Evolutionary conservation across 1,140 invertebrate genomes (phyloP).

Genomic region (Halictus rubicundus): DNA sequence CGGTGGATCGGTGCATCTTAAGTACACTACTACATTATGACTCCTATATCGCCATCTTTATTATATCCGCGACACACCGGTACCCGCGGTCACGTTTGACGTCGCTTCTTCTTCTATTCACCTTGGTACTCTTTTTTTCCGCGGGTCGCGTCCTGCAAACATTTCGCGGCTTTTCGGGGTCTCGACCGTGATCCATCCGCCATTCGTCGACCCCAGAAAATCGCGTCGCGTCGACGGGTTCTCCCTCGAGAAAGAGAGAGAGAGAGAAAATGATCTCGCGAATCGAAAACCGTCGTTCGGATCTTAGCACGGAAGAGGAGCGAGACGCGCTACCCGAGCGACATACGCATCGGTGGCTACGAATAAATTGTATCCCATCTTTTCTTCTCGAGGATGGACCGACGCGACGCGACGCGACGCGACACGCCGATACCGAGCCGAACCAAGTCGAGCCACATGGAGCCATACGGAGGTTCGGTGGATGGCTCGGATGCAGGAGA

Average conservation of each 20-base stretch:
- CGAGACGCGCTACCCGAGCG: slow-evolving; percentile 61
- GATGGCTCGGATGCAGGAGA: slow-evolving; percentile 57
- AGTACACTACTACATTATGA: slow-evolving; percentile 78
- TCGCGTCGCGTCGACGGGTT: not conserved
- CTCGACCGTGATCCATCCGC: not conserved
- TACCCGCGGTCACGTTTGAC: slow-evolving; percentile 69
- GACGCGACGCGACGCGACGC: not conserved
- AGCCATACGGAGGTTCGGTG: slow-evolving; percentile 53
- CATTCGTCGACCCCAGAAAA: not conserved
- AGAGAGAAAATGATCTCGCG: slow-evolving; percentile 1
- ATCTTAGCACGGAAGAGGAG: slow-evolving; percentile 66
- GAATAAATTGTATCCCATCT: slow-evolving; percentile 75
- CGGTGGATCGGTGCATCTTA: slow-evolving; percentile 67
- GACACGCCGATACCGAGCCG: not conserved
- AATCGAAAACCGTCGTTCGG: not conserved
- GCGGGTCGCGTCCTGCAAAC: not conserved
- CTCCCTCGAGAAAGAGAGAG: too few relatives aligned
- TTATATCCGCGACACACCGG: slow-evolving; percentile 72
- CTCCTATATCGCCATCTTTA: slow-evolving; percentile 80
- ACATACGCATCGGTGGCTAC: slow-evolving; percentile 73
- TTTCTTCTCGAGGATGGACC: slow-evolving; percentile 37
- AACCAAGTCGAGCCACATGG: too few relatives aligned
- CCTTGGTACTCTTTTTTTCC: slow-evolving; percentile 33
- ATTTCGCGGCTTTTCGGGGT: not conserved
- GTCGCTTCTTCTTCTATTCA: slow-evolving; percentile 50